A percentile compares a stretch with the other conserved stretches of the same genome.
Evolutionary conservation across 2,888 invertebrate genomes (phyloP).

Genomic region (Drosophila paracracens): DNA sequence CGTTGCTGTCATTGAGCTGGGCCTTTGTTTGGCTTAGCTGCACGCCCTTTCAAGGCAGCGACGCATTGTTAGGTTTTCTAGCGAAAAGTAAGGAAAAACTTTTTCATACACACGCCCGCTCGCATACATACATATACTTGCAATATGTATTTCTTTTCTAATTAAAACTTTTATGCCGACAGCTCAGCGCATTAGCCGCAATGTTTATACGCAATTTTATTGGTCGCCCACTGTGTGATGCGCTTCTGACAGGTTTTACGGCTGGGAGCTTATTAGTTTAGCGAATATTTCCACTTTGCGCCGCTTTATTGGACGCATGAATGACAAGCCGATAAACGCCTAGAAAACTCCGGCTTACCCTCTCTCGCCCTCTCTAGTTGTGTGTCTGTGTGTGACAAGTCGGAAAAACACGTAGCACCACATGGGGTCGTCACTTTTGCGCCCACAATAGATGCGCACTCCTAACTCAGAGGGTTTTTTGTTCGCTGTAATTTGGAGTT

Average conservation of each 20-base stretch:
- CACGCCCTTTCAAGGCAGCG: conserved; percentile 39
- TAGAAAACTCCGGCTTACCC: conserved; percentile 26
- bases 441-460: conserved; percentile 23
- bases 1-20: conserved; percentile 50
- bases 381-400: conserved; percentile 5
- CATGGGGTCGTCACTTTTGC: conserved; percentile 44
- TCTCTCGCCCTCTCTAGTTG: background rate
- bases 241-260: conserved; percentile 1
- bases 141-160: conserved; percentile 33
- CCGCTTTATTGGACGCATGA: conserved; percentile 33
- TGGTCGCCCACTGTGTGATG: conserved; percentile 33
- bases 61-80: conserved; percentile 38
- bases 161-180: conserved; percentile 69
- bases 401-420: conserved; percentile 32
- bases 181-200: conserved; percentile 20
- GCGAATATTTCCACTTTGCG: conserved; percentile 50
- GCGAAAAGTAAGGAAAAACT: conserved; percentile 31
- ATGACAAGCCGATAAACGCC: conserved; percentile 34
- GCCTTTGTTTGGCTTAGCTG: conserved; percentile 53
- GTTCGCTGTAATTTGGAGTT: background rate
- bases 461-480: conserved; percentile 19
- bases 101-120: conserved; percentile 9
- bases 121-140: background rate
- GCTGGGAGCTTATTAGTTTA: conserved; percentile 43
- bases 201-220: conserved; percentile 31